phyloP scores from a whole-genome alignment of 2,113 vertebrate genomes.

The Ia io region DNA sequence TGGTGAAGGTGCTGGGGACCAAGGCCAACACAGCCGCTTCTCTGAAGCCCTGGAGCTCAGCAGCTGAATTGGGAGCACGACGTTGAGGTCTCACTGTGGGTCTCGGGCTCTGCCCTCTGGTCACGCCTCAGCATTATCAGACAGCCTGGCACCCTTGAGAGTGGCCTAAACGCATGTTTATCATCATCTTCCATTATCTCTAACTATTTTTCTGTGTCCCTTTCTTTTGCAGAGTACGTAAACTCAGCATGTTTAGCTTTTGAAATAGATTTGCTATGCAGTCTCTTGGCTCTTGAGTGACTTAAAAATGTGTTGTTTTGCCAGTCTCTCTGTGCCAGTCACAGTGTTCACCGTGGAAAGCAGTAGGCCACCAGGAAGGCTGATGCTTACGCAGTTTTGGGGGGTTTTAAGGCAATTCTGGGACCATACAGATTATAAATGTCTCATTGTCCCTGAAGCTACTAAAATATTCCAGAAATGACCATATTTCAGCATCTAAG shows the following conservation, averaged over 20 bases:
- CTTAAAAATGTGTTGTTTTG: background rate
- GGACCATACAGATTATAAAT: background rate
- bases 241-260: background rate
- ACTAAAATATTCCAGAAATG: background rate
- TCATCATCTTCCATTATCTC: background rate
- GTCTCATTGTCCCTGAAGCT: background rate
- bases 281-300: background rate
- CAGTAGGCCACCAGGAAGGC: background rate
- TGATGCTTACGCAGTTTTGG: background rate
- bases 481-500: background rate
- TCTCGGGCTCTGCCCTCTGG: fast-evolving
- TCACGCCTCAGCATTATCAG: background rate
- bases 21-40: fast-evolving
- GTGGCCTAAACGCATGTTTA: background rate
- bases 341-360: background rate
- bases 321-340: background rate
- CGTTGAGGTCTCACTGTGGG: background rate
- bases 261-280: background rate
- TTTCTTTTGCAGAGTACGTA: background rate
- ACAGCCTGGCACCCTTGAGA: background rate
- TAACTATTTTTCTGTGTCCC: background rate
- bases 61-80: background rate
- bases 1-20: background rate
- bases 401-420: background rate
- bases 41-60: background rate